A percentile compares a stretch with the other conserved stretches of the same genome.
phyloP scores from a whole-genome alignment of 2,113 vertebrate genomes.

The Anser cygnoides region DNA sequence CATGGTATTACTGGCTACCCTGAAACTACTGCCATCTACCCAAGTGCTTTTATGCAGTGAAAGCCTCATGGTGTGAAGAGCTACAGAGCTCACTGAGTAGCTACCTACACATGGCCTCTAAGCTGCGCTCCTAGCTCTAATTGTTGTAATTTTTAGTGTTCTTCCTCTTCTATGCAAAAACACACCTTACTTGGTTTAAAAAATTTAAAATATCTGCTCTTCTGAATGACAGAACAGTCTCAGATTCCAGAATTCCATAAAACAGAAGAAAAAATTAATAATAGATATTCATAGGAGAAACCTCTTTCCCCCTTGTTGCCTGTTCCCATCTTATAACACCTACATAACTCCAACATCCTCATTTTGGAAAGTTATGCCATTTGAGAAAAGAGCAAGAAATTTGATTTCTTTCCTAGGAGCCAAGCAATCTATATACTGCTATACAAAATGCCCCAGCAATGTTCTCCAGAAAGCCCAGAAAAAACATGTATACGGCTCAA shows the following conservation, averaged over 20 bases:
- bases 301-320: not conserved
- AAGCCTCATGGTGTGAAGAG: not conserved
- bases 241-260: not conserved
- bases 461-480: not conserved
- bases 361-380: not conserved
- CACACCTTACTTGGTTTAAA: not conserved
- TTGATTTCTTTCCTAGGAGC: not conserved
- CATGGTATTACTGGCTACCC: not conserved
- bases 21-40: not conserved
- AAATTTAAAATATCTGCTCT: not conserved
- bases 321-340: not conserved
- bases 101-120: not conserved
- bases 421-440: not conserved
- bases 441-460: not conserved
- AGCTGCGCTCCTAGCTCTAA: not conserved
- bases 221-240: not conserved
- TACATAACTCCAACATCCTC: not conserved
- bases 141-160: not conserved
- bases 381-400: not conserved
- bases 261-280: not conserved
- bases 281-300: not conserved
- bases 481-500: not conserved
- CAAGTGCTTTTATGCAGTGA: not conserved
- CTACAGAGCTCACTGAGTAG: not conserved
- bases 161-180: not conserved